Conservation (phyloP, 2,113 vertebrate species). For the Hypocryptadius cinnamomeus region DNA sequence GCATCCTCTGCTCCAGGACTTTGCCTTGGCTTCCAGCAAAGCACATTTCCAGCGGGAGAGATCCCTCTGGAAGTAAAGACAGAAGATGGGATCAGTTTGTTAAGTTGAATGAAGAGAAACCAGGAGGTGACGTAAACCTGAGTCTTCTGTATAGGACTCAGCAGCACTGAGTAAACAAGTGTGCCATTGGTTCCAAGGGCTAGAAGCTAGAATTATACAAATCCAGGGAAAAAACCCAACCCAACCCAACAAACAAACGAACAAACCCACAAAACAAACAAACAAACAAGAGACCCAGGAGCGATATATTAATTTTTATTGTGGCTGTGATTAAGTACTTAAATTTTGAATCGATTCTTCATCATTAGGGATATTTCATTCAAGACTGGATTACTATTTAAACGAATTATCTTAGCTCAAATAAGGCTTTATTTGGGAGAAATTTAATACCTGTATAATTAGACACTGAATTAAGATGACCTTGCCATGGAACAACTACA, state of each 20-base stretch:
- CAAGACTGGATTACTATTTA: background rate
- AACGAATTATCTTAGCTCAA: background rate
- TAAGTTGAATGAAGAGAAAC: background rate
- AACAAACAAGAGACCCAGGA: background rate
- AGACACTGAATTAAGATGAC: background rate
- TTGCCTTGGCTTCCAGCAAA: background rate
- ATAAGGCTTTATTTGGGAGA: background rate
- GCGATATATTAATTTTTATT: background rate
- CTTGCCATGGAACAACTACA: background rate
- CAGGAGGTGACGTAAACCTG: background rate
- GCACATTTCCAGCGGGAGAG: background rate
- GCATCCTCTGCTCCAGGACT: background rate
- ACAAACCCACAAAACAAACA: too few species aligned
- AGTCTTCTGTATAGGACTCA: background rate
- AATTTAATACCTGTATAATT: background rate
- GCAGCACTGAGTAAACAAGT: background rate
- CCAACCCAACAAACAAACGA: background rate
- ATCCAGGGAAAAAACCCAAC: background rate
- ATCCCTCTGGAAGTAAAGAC: background rate
- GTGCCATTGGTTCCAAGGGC: background rate
- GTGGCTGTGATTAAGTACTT: background rate
- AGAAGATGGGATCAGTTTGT: background rate
- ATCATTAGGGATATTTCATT: background rate
- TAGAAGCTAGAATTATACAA: background rate
- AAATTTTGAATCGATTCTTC: background rate